A percentile compares a stretch with the other conserved stretches of the same genome.
Conservation (phyloP, 2,888 invertebrate genomes). For the Eristalis tenax region DNA sequence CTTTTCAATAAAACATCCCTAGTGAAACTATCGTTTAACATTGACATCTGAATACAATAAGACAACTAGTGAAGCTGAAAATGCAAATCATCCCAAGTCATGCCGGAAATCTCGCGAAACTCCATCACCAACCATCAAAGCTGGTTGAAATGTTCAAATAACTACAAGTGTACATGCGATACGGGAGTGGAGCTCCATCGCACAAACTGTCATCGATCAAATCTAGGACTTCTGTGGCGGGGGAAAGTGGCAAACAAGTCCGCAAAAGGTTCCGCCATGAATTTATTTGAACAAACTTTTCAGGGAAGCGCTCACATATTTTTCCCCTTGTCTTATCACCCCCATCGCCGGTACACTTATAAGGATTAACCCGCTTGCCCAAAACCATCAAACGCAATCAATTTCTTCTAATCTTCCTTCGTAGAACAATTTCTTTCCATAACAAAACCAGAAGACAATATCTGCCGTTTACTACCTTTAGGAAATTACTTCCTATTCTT, state of each 20-base stretch:
- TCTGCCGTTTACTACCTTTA: background rate
- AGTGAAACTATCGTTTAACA: too few species aligned
- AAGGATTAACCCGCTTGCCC: background rate
- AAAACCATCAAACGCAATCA: background rate
- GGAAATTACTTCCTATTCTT: constrained; percentile 1
- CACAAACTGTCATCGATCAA: background rate
- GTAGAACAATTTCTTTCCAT: background rate
- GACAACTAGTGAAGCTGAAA: too few species aligned
- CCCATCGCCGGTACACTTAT: background rate
- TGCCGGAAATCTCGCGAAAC: too few species aligned
- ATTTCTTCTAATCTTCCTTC: background rate
- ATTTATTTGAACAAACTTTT: background rate
- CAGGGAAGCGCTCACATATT: background rate
- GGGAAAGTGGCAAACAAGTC: background rate
- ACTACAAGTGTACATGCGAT: too few species aligned
- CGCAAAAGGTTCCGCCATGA: background rate
- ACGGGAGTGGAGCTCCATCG: too few species aligned
- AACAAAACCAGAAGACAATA: background rate
- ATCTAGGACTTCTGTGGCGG: background rate
- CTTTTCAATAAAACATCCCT: too few species aligned
- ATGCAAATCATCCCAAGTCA: too few species aligned
- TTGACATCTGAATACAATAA: too few species aligned
- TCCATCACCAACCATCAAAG: too few species aligned
- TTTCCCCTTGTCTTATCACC: background rate
- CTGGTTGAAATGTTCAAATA: too few species aligned